Evolutionary conservation across 1,140 invertebrate species (phyloP).

Genomic region (Drosophila guanche): DNA sequence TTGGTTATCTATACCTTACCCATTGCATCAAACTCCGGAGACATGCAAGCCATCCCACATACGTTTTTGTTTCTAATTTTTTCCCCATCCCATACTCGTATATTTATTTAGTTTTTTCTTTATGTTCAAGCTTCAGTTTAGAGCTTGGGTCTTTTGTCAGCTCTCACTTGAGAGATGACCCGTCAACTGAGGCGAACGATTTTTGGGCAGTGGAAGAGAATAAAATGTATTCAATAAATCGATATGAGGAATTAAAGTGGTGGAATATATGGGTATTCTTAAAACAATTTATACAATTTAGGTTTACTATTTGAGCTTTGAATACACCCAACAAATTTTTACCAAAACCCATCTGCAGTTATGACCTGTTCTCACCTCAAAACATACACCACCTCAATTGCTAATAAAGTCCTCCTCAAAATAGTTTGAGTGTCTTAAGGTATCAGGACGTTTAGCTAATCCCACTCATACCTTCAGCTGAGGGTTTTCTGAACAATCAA

Average conservation of each 20-base stretch:
- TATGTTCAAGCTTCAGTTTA: neutral
- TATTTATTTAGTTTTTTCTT: neutral
- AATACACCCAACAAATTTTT: neutral
- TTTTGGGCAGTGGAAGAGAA: too few species aligned
- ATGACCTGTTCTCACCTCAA: neutral
- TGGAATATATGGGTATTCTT: too few species aligned
- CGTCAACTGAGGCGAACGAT: neutral
- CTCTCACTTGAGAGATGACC: slow-evolving; percentile 4
- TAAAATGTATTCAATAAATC: too few species aligned
- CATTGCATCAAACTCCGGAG: slow-evolving; percentile 52
- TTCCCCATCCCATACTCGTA: neutral
- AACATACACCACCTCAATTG: neutral
- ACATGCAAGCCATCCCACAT: slow-evolving; percentile 12
- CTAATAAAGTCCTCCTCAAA: slow-evolving; percentile 24
- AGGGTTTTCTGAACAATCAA: slow-evolving; percentile 31
- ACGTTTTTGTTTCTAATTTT: neutral
- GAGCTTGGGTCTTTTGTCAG: neutral
- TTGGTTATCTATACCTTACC: slow-evolving; percentile 24
- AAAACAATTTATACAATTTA: too few species aligned
- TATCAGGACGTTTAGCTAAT: slow-evolving; percentile 4
- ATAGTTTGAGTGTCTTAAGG: slow-evolving; percentile 13
- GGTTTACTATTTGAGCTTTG: too few species aligned
- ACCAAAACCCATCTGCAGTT: neutral
- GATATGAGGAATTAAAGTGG: too few species aligned
- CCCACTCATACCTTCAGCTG: neutral